A percentile compares a stretch with the other conserved stretches of the same genome.
Conservation (phyloP, 2,888 invertebrate genomes). For the Nyleta sp. region DNA sequence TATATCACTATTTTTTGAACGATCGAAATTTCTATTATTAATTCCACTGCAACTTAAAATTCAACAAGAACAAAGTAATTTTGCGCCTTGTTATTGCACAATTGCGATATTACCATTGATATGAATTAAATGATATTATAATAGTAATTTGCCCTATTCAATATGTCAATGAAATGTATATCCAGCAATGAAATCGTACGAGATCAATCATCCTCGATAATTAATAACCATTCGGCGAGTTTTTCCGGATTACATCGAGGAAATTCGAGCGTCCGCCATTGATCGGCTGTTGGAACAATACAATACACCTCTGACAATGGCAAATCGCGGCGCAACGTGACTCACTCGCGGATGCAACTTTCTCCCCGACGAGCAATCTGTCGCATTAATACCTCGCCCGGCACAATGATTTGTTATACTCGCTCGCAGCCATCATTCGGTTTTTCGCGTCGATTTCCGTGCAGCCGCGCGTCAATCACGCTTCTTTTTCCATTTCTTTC, state of each 20-base stretch:
- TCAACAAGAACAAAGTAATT: no score
- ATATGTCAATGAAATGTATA: no score
- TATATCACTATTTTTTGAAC: no score
- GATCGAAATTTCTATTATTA: no score
- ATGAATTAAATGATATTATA: no score
- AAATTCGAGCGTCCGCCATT: constrained; percentile 27
- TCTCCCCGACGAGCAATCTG: constrained; percentile 41
- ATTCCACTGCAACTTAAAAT: no score
- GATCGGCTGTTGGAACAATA: constrained; percentile 10
- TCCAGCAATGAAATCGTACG: no score
- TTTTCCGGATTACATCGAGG: constrained; percentile 18
- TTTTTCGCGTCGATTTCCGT: constrained; percentile 28
- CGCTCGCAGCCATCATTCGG: not conserved
- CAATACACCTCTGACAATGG: constrained; percentile 34
- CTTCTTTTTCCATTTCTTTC: constrained; percentile 8
- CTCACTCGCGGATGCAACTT: constrained; percentile 58
- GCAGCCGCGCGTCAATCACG: constrained; percentile 3
- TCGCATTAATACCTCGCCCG: constrained; percentile 39
- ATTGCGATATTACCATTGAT: no score
- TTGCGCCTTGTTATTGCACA: no score
- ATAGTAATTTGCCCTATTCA: no score
- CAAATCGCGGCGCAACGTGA: constrained; percentile 46
- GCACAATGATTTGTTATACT: constrained; percentile 25
- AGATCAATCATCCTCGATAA: no score
- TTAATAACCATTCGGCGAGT: no score